Evolutionary conservation across 2,888 invertebrate genomes (phyloP).

Genomic region (Griposia aprilina): DNA sequence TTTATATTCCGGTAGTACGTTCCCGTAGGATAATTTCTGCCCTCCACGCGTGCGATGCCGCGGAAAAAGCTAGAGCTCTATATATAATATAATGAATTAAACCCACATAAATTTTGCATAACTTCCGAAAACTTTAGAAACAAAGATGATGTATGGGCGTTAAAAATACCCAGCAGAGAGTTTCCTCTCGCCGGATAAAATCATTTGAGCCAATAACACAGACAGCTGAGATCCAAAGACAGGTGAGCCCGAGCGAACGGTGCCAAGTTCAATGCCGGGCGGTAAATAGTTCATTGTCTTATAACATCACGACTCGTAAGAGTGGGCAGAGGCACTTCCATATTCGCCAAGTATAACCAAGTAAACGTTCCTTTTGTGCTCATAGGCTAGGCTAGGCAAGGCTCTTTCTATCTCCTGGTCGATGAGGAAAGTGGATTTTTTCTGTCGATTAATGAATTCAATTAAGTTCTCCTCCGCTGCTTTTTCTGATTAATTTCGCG

Average conservation of each 20-base stretch:
- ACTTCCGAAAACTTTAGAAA: conserved; percentile 9
- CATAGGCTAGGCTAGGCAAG: too few species aligned
- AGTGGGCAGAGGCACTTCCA: neutral
- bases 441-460: neutral
- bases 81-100: neutral
- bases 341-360: neutral
- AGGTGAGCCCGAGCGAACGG: conserved; percentile 52
- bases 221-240: conserved; percentile 40
- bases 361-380: neutral
- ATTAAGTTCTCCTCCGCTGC: neutral
- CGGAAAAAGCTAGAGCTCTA: neutral
- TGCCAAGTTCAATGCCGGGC: conserved; percentile 65
- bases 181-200: conserved; percentile 60
- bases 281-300: conserved; percentile 54
- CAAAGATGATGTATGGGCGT: conserved; percentile 20
- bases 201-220: conserved; percentile 60
- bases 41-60: too few species aligned
- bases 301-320: neutral
- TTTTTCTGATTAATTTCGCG: neutral
- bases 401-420: neutral
- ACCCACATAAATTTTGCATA: neutral
- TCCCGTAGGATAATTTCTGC: too few species aligned
- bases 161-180: conserved; percentile 47
- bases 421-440: neutral
- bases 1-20: too few species aligned